These are phyloP conservation scores for Leptinotarsa defecta DNA, from an alignment of 1,140 invertebrate genomes.

Conservation along the genomic window DNA sequence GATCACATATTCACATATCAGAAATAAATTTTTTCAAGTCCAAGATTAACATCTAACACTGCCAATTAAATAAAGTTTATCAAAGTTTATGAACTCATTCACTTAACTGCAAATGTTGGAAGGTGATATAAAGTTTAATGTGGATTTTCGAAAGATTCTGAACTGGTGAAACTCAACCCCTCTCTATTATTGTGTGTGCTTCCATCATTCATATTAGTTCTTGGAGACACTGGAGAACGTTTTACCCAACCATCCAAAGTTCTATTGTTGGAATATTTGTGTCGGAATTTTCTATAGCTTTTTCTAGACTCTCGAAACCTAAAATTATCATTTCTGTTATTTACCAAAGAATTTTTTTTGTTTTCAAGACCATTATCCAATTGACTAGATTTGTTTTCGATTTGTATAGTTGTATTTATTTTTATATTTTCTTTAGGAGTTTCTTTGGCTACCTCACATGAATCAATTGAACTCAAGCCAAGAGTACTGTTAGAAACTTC, in stretches of 20 bases:
- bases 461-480: neutral
- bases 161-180: neutral
- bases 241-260: slow-evolving; percentile 45
- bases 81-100: neutral
- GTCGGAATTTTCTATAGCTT: slow-evolving; percentile 34
- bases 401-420: slow-evolving; percentile 9
- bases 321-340: slow-evolving; percentile 29
- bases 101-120: neutral
- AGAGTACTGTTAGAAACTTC: too few species aligned
- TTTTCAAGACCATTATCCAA: slow-evolving; percentile 33
- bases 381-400: slow-evolving; percentile 20
- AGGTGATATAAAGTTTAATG: neutral
- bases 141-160: neutral
- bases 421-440: slow-evolving; percentile 30
- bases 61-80: neutral
- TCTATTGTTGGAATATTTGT: slow-evolving; percentile 33
- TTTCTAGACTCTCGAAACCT: slow-evolving; percentile 33
- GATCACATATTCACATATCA: slow-evolving; percentile 40
- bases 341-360: slow-evolving; percentile 25
- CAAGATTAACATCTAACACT: slow-evolving; percentile 6
- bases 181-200: neutral
- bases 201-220: neutral
- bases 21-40: slow-evolving; percentile 3
- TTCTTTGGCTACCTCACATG: slow-evolving; percentile 12
- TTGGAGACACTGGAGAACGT: slow-evolving; percentile 13